These are phyloP conservation scores for Austrolebias charrua DNA, from an alignment of 2,797 vertebrate species.

Conservation along the genomic window DNA sequence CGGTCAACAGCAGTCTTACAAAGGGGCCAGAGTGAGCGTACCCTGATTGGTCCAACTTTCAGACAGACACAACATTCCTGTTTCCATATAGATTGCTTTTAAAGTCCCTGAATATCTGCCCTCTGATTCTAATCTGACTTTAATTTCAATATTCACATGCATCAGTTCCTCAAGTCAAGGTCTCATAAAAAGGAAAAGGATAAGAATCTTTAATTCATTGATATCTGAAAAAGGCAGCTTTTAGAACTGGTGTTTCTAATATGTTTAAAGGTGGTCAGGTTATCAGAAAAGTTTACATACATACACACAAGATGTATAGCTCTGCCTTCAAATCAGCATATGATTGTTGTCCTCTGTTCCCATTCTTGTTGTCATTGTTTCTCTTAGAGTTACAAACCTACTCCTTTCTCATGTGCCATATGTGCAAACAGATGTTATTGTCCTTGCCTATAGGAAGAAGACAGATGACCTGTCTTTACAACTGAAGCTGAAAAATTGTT, in stretches of 20 bases:
- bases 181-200: slow-evolving; percentile 26
- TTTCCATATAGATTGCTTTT: slow-evolving; percentile 47
- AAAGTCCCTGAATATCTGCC: neutral
- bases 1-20: slow-evolving; percentile 34
- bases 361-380: slow-evolving; percentile 65
- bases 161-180: slow-evolving; percentile 15
- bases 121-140: slow-evolving; percentile 43
- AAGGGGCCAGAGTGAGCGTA: slow-evolving; percentile 4
- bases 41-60: slow-evolving; percentile 32
- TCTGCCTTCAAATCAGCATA: slow-evolving; percentile 53
- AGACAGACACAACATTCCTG: slow-evolving; percentile 2
- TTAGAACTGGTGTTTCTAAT: neutral
- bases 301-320: slow-evolving; percentile 36
- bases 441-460: slow-evolving; percentile 72
- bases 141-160: slow-evolving; percentile 33
- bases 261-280: neutral
- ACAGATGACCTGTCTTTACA: slow-evolving; percentile 78
- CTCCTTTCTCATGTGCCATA: slow-evolving; percentile 72
- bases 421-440: slow-evolving; percentile 81
- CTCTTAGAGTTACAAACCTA: slow-evolving; percentile 73
- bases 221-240: slow-evolving; percentile 16
- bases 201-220: slow-evolving; percentile 46
- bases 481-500: slow-evolving; percentile 77
- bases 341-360: slow-evolving; percentile 58
- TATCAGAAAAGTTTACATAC: slow-evolving; percentile 11